Evolutionary conservation across 92 coral and sea anemone genomes (phyloP), one percentile per base, ranked within the genome.

Genomic region (Meandrina meandrites): DNA sequence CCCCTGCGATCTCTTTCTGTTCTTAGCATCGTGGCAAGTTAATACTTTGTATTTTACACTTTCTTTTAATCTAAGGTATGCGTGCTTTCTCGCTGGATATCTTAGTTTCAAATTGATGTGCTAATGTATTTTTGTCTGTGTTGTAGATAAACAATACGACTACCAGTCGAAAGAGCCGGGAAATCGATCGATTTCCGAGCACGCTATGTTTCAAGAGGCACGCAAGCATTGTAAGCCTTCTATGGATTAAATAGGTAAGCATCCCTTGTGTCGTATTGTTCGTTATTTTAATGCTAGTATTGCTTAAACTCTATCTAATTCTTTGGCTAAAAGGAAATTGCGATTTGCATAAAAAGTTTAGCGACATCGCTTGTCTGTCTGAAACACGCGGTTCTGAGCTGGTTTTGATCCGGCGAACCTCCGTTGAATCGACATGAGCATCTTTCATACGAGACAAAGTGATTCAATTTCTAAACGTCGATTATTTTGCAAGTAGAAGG

Each of bases 81-180:
- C 82, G 88, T 78, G 82, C 50, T 48, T 85, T 45, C 88, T 58
- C 47, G 42, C 82, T 62, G 51, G 75, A 31, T 78, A 17, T 40
- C 3, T 32, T 62, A 14, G 27, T 76, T 85, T 76, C 60, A 58
- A 66, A 76, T 42, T 77, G 32, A 40, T 77, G 77, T 40, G 58
- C 76, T 85, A 85, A 85, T 76, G 64, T 66, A 85, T 77, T 85
- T 85, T 76, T 85, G 82, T 76, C 67, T 85, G 66, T 85, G 67
- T 30, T 62, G n/a, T 78, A 85, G 88, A 85, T 76, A 85, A 85
- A 85, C 88, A 85, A 85, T 85, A 85, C 81, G n/a, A 69, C 8
- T 18, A 31, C 51, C 88, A 64, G 51, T 32, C 14, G 67, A 76
- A 36, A 5, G 31, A 53, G 40, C 72, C 80, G 71, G 87, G 56